These are phyloP conservation scores for Trissolcus basalis DNA, from an alignment of 1,140 invertebrate species.

Conservation along the genomic window DNA sequence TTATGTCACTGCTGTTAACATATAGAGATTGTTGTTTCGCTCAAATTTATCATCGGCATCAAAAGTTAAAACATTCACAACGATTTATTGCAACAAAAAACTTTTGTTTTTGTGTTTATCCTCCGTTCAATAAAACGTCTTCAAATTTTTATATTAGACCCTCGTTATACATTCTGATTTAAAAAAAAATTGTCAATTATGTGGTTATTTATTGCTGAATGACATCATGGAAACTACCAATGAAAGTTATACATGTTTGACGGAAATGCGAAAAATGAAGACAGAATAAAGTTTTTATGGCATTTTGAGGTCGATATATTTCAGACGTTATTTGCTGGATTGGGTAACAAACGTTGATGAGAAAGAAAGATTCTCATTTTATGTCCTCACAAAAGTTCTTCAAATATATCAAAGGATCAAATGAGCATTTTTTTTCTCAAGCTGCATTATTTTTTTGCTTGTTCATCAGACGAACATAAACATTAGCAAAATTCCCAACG, in stretches of 20 bases:
- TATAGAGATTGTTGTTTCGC: too few relatives aligned
- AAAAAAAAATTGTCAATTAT: conserved; percentile 42
- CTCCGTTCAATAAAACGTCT: conserved; percentile 1
- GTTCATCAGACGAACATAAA: too few relatives aligned
- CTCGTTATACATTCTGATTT: conserved; percentile 15
- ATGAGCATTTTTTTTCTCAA: conserved; percentile 18
- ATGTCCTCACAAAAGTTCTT: conserved; percentile 14
- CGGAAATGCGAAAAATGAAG: conserved; percentile 37
- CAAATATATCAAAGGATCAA: too few relatives aligned
- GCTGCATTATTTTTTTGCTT: too few relatives aligned
- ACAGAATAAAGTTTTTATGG: conserved; percentile 47
- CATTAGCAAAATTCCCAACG: too few relatives aligned
- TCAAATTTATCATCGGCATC: too few relatives aligned
- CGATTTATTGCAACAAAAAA: neutral
- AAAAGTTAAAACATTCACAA: too few relatives aligned
- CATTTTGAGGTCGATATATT: conserved; percentile 37
- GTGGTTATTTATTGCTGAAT: conserved; percentile 25
- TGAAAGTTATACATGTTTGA: conserved; percentile 16
- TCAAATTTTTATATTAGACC: conserved; percentile 7
- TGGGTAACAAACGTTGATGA: conserved; percentile 45
- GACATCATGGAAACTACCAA: conserved; percentile 13
- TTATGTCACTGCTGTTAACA: too few relatives aligned
- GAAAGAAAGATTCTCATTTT: conserved; percentile 40
- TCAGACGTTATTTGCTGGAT: conserved; percentile 42
- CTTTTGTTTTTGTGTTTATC: too few relatives aligned